Evolutionary conservation across 2,797 vertebrate species (phyloP).

Genomic region (Darevskia nairensis): DNA sequence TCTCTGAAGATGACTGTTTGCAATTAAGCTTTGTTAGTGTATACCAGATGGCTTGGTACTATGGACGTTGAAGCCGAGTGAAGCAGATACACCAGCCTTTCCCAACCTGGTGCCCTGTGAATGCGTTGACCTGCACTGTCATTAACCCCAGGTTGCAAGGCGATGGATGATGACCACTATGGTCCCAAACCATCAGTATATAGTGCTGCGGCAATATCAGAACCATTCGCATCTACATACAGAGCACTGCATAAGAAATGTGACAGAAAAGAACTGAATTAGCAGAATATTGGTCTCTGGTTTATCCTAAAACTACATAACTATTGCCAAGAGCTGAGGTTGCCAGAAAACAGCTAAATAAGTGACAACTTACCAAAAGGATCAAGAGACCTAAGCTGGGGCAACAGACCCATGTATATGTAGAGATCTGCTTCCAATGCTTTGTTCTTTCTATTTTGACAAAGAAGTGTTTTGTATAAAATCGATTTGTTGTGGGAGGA

Average conservation of each 20-base stretch:
- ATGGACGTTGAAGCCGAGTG: not conserved
- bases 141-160: not conserved
- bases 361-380: not conserved
- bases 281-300: not conserved
- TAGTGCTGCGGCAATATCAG: not conserved
- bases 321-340: not conserved
- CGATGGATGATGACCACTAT: no score
- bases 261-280: not conserved
- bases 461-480: no score
- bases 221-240: not conserved
- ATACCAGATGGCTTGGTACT: not conserved
- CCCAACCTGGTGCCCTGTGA: not conserved
- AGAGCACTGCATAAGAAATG: not conserved
- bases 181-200: not conserved
- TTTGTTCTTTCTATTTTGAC: no score
- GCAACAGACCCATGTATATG: not conserved
- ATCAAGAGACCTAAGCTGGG: not conserved
- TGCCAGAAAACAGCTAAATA: not conserved
- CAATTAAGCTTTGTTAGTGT: slow-evolving; percentile 9
- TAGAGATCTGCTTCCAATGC: no score
- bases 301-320: not conserved
- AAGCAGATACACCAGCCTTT: not conserved
- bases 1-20: slow-evolving; percentile 5
- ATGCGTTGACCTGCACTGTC: no score
- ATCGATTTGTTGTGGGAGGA: no score